Base-by-base conservation (phyloP, 1,140 invertebrate genomes). In the Zophobas atratus region DNA sequence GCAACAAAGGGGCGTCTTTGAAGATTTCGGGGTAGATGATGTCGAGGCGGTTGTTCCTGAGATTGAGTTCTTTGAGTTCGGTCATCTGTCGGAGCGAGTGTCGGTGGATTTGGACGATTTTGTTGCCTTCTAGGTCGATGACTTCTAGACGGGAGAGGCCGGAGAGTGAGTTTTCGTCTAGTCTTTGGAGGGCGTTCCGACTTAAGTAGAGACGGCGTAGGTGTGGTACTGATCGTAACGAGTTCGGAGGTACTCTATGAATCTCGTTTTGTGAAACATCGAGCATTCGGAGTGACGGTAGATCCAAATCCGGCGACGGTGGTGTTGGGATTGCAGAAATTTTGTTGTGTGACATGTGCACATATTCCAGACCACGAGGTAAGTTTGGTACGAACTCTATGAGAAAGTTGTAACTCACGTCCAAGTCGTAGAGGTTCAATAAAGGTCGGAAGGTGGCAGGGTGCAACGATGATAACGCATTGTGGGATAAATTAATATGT, bases 211-310 rank as follows among this genome's bases (percentile, higher is more conserved):
- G 85, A 80, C 92, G 90, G 63, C 91, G 89, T 75, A 98, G 86
- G 81, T 92, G 92, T 0, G 90, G 88, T 41, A 97, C 86, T 49
- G 92, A 91, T 71, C 89, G 90, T 74, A 96, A 88, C 0, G 89
- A 88, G n/a, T 90, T 91, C 1, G 91, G 87, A 0, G 90, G 87
- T 38, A 97, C 88, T 82, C 89, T 90, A 82, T 93, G 91, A 36
- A 97, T 92, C 0, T 91, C 91, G 86, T 97, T 97, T 20, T 89
- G 90, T 32, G 93, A 93, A 20, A 96, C 86, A 85, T 96, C 95
- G 1, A 96, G 84, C 78, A 92, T 91, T 81, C 92, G 89, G 5
- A 95, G 82, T 35, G 91, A 89, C 2, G 93, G 93, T 67, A 95
- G 86, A 76, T 92, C 90, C 34, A 95, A 84, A 81, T 92, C 90